Conservation (phyloP, 2,113 vertebrate genomes). For the Diadophis punctatus region DNA sequence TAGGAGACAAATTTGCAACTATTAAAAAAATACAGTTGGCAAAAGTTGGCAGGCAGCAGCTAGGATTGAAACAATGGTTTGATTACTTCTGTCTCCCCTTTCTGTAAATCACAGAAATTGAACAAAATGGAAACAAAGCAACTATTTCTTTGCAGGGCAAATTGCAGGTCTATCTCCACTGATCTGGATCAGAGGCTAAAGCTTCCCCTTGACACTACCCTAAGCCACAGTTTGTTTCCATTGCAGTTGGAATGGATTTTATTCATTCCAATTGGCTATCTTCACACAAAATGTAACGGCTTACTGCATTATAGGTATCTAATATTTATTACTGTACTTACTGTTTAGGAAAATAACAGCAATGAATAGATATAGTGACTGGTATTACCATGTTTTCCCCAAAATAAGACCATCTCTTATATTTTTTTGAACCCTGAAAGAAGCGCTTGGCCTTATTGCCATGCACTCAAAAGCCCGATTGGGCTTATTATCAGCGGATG, state of each 20-base stretch:
- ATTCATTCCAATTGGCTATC: not conserved
- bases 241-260: not conserved
- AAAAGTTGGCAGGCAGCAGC: not conserved
- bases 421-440: too few relatives aligned
- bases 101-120: not conserved
- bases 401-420: too few relatives aligned
- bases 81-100: not conserved
- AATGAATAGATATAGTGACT: not conserved
- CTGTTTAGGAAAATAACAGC: not conserved
- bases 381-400: not conserved
- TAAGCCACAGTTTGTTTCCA: not conserved
- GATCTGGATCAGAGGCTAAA: not conserved
- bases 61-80: not conserved
- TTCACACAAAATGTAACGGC: not conserved
- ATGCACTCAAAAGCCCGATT: too few relatives aligned
- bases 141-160: not conserved
- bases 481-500: too few relatives aligned
- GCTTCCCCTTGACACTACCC: not conserved
- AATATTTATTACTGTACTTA: not conserved
- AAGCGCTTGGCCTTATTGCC: too few relatives aligned
- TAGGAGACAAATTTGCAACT: not conserved
- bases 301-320: not conserved
- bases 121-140: not conserved
- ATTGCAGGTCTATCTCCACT: not conserved
- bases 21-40: not conserved